Evolutionary conservation across 2,797 vertebrate genomes (phyloP), one percentile per base, ranked within the genome.

Genomic region (Pogoniulus pusillus): DNA sequence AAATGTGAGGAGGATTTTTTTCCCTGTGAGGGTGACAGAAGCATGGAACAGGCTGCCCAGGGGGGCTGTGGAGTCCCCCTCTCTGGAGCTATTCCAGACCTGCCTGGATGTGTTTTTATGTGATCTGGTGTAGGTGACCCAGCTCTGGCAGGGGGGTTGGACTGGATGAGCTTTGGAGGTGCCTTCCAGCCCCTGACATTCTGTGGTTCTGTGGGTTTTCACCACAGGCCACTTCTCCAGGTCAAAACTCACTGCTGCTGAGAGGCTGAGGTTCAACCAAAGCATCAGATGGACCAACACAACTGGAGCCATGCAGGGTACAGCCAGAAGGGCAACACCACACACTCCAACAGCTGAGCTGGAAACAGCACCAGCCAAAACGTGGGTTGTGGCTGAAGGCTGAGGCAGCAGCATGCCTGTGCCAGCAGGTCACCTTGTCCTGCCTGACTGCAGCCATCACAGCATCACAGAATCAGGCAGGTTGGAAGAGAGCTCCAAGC

Each of bases 131-230:
- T 39, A 39, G 39, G 39, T 12, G 11, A 39, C 14, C 39, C 39
- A 39, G 39, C 39, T 39, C 39, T 39, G 39, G n/a, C 39, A 39
- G 39, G 39, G 39, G 39, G 15, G 13, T 39, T 39, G 39, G 39
- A 39, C 39, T 39, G 39, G 39, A 39, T 39, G 39, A 39, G 39
- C 14, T 39, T 39, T 39, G 11, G 39, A 39, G 39, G 39, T 14
- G 39, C 10, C 39, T 39, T 39, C 39, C 39, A 39, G 6, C 14
- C 39, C 14, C 39, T 39, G 14, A 39, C 12, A 12, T 39, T 39
- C 39, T 39, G 39, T 39, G 39, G 39, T 39, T 12, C 94, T 87
- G 94, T n/a, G 71, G 27, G 80, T 71, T 95, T 95, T 85, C 90
- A 37, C 37, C 37, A 37, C 37, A 37, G 37, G 83, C 81, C 55